Conservation (phyloP, 2,797 vertebrate species). For the Champsocephalus esox region DNA sequence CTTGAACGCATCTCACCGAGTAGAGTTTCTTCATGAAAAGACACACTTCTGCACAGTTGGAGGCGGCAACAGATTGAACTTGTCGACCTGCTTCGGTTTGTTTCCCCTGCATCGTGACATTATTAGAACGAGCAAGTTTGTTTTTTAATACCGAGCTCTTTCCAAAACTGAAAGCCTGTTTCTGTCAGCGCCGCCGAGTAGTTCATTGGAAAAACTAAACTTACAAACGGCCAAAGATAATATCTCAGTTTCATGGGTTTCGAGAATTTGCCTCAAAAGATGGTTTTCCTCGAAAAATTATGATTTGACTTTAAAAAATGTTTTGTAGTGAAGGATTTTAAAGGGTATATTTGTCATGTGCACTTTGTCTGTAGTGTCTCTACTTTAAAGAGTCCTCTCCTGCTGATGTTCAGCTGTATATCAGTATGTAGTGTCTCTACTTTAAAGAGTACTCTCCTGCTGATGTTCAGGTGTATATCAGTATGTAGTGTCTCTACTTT, state of each 20-base stretch:
- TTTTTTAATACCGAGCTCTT: conserved; percentile 13
- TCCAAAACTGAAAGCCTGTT: conserved; percentile 26
- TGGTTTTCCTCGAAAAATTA: not conserved
- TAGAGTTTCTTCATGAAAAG: conserved; percentile 45
- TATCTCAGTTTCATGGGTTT: conserved; percentile 13
- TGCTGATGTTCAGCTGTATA: no score
- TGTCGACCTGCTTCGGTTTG: conserved; percentile 25
- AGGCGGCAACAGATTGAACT: conserved; percentile 34
- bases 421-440: no score
- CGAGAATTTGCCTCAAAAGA: conserved; percentile 10
- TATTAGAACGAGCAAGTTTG: conserved; percentile 46
- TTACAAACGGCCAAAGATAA: conserved; percentile 21
- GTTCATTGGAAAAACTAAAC: conserved; percentile 26
- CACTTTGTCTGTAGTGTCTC: no score
- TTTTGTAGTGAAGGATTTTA: no score
- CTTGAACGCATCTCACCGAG: conserved; percentile 43
- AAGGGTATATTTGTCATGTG: no score
- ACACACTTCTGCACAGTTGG: conserved; percentile 27
- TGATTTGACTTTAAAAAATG: not conserved
- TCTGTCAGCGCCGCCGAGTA: conserved; percentile 8
- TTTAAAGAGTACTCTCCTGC: no score
- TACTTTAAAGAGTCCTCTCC: no score
- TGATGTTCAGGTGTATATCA: no score
- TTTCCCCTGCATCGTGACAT: conserved; percentile 39
- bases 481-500: no score